Base-by-base conservation (phyloP, 2,797 vertebrate genomes). In the Okamejei kenojei region DNA sequence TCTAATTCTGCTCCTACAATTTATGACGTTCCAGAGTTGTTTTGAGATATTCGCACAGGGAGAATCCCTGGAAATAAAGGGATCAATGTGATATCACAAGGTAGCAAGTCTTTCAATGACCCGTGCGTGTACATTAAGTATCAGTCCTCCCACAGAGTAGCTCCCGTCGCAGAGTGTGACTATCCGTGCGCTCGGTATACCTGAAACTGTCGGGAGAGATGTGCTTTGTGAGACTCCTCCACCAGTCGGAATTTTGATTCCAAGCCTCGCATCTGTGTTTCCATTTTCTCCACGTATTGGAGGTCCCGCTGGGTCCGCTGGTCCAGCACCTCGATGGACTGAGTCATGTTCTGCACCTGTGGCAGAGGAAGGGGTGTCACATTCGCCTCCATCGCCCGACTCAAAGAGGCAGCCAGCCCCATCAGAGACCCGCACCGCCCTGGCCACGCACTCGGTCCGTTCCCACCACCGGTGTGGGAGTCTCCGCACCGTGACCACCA, bases 321-420 rank as follows among this genome's bases (percentile, higher is more conserved):
- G 96, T 99, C 98, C 97, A 99, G 96, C 93, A 99, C 98, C 95
- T 99, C 98, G 96, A 99, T 99, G 93, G 98, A 99, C 94, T 99
- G 98, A 94, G 98, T 99, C 98, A 99, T 99, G 96, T 99, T 99
- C 95, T 99, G 99, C 96, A 99, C 99, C 99, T 99, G 95, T 29
- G 95, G 58, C 68, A 78, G 0, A 93, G 77, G 61, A 86, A 29
- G 93, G 61, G 10, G 32, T 15, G 19, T 63, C 17, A 77, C 45
- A 19, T 11, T 8, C 15, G 13, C 73, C 1, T 32, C n/a, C 35
- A 7, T 15, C 6, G 8, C 0, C 15, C 19, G 73, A 54, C 45
- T 54, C 45, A 54, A 7, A 6, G 7, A 54, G 45, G 45, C 45
- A 54, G 45, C 45, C 45, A 54, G 45, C 3, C 3, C 45, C 45